Evolutionary conservation across 2,113 vertebrate species (phyloP), one percentile per base, ranked within the genome.

Genomic region (Rhinopomastus cyanomelas): DNA sequence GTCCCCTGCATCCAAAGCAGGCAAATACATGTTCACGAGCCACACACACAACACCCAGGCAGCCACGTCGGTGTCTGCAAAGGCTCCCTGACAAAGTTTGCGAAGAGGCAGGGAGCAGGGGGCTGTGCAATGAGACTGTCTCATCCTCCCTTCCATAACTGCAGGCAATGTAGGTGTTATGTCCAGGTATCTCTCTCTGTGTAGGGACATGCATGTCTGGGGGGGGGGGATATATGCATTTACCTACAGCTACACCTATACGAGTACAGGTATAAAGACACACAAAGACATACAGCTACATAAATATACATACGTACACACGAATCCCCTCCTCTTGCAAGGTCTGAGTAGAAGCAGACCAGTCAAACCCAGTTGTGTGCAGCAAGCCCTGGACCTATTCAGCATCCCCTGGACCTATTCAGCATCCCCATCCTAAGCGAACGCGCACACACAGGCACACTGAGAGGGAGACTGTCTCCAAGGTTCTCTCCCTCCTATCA

Each of bases 1-100:
- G 74, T 73, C 52, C 60, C 46, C 36, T 87, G 79, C 85, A 73
- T 72, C 80, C 86, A 51, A 76, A 92, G 34, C 76, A 75, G 87
- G 49, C 22, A 0, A 77, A 62, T n/a, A n/a, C n/a, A n/a, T 12
- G 62, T 88, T 73, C 73, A 32, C 74, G 42, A 68, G 22, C 14
- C 44, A 7, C 29, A 48, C 55, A 26, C 23, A 52, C 57, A 30
- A 56, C 57, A 72, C 16, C 14, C 29, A 23, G 8, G n/a, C 69
- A 64, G 34, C 56, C 15, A 46, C 19, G 76, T 11, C 57, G 1
- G 56, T 32, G 69, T 49, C 73, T 14, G 68, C 90, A 94, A 53
- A 64, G 37, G 88, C 80, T 88, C 27, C 71, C 67, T 1, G 3
- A 65, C 80, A 94, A 96, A 96, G 95, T 96, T 97, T 95, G 64